Evolutionary conservation across 2,797 vertebrate species (phyloP).

Genomic region (Gallirallus australis): DNA sequence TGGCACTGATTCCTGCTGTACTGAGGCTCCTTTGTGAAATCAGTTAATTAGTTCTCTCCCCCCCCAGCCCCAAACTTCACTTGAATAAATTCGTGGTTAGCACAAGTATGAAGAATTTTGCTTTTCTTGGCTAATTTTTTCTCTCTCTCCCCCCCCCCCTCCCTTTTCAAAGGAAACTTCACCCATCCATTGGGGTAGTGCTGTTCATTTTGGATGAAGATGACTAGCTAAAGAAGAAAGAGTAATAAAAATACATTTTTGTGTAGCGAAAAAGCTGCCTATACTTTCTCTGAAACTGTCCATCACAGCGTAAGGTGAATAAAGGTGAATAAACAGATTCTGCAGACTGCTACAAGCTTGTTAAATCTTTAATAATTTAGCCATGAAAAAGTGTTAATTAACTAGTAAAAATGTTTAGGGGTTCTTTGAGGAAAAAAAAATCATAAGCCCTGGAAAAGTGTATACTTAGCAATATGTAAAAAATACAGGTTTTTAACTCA

Average conservation of each 20-base stretch:
- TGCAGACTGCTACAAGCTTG: background rate
- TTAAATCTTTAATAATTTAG: conserved; percentile 49
- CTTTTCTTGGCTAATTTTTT: conserved; percentile 29
- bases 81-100: conserved; percentile 50
- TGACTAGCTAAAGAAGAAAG: background rate
- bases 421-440: conserved; percentile 40
- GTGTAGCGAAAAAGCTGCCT: background rate
- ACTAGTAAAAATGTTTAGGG: conserved; percentile 44
- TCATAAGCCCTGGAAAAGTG: conserved; percentile 37
- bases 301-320: background rate
- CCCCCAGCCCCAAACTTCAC: background rate
- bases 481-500: conserved; percentile 71
- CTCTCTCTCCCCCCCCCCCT: background rate
- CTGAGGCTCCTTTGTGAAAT: conserved; percentile 60
- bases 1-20: conserved; percentile 55
- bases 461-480: conserved; percentile 67
- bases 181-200: background rate
- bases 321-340: background rate
- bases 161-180: background rate
- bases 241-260: background rate
- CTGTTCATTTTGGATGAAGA: background rate
- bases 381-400: conserved; percentile 46
- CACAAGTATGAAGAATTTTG: conserved; percentile 39
- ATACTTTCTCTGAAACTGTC: background rate
- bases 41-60: conserved; percentile 57